Conservation (phyloP, 2,888 invertebrate species). For the Eremobia ochroleuca region DNA sequence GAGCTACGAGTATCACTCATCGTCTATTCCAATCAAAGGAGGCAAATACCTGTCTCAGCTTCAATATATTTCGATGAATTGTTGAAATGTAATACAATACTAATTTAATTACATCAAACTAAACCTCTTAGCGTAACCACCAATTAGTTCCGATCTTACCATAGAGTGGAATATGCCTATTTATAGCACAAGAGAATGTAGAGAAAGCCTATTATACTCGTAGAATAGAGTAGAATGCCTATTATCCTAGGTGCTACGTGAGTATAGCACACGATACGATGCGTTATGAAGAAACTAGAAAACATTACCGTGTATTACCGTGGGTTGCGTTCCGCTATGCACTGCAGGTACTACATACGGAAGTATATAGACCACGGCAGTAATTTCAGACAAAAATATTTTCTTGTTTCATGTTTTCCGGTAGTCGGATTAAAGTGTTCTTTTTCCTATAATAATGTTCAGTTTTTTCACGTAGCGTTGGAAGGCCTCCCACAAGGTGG, state of each 20-base stretch:
- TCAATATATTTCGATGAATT: conserved; percentile 23
- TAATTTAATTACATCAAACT: conserved; percentile 24
- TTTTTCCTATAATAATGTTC: too few species aligned
- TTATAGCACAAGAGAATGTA: background rate
- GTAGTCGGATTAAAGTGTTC: background rate
- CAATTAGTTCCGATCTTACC: conserved; percentile 40
- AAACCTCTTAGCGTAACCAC: conserved; percentile 39
- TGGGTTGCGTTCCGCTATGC: background rate
- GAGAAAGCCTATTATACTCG: background rate
- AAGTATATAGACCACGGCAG: background rate
- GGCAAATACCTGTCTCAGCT: background rate
- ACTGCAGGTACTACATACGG: background rate
- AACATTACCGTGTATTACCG: background rate
- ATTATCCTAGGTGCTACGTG: background rate
- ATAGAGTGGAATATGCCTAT: conserved; percentile 4
- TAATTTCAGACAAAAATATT: background rate
- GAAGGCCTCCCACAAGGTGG: too few species aligned
- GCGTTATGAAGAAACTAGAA: background rate
- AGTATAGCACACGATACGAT: background rate
- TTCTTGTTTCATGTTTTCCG: background rate
- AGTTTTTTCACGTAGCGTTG: too few species aligned
- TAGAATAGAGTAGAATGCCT: background rate
- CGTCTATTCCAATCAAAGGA: conserved; percentile 14
- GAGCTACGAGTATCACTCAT: too few species aligned
- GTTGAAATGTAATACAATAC: conserved; percentile 36